These are phyloP conservation scores for Toxotes jaculatrix DNA, from an alignment of 2,113 vertebrate genomes.

Conservation along the genomic window DNA sequence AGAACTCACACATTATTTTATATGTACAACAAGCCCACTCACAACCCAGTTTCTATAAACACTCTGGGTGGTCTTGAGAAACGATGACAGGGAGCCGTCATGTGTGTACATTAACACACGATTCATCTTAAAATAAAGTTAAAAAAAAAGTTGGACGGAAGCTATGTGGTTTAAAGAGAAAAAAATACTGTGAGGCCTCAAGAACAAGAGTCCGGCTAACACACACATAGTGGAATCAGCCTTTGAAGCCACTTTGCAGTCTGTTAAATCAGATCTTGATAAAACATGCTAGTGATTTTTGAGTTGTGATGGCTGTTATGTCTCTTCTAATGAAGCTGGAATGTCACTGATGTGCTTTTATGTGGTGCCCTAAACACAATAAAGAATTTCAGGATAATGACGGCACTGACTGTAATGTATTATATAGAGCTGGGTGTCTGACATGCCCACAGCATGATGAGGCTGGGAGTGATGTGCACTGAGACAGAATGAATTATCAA, in stretches of 20 bases:
- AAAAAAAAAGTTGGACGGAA: neutral
- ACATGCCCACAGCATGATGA: constrained; percentile 20
- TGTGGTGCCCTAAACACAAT: constrained; percentile 38
- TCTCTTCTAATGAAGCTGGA: constrained; percentile 43
- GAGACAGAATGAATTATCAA: constrained; percentile 70
- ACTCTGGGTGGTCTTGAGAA: constrained; percentile 71
- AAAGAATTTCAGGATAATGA: constrained; percentile 42
- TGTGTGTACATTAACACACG: constrained; percentile 62
- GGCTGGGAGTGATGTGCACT: constrained; percentile 34
- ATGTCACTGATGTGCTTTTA: constrained; percentile 41
- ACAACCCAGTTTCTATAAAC: constrained; percentile 51
- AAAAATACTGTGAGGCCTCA: neutral
- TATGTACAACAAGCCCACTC: constrained; percentile 53
- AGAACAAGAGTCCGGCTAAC: constrained; percentile 6
- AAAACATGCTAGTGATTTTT: constrained; percentile 8
- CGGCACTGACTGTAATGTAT: constrained; percentile 40
- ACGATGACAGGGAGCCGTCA: constrained; percentile 46
- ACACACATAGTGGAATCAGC: constrained; percentile 25
- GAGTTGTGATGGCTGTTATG: constrained; percentile 10
- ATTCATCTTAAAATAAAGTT: constrained; percentile 34
- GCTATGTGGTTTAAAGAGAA: constrained; percentile 6
- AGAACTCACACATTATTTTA: constrained; percentile 35
- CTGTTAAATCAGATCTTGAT: constrained; percentile 28
- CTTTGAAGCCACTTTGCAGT: constrained; percentile 45
- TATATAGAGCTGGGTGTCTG: constrained; percentile 46